Evolutionary conservation across 2,888 invertebrate genomes (phyloP).

Genomic region (Agonopterix arenella): DNA sequence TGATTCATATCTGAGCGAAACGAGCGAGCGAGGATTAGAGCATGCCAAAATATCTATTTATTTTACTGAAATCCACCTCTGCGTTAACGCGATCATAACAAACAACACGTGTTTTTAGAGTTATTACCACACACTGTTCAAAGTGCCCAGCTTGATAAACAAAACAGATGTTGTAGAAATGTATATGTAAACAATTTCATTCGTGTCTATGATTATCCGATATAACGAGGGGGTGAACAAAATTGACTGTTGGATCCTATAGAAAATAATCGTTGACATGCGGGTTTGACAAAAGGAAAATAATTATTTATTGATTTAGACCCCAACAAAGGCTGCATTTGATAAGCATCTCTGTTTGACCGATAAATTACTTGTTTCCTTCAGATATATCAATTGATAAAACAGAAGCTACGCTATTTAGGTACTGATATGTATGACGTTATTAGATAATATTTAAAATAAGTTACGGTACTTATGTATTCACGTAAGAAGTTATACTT

Average conservation of each 20-base stretch:
- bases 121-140: neutral
- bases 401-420: no score
- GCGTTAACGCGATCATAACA: neutral
- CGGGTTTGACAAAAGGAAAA: slow-evolving; percentile 48
- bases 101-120: slow-evolving; percentile 7
- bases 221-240: slow-evolving; percentile 30
- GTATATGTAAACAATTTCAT: slow-evolving; percentile 21
- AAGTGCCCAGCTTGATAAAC: neutral
- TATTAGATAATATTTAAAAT: no score
- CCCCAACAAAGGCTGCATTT: slow-evolving; percentile 37
- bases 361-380: slow-evolving; percentile 19
- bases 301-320: slow-evolving; percentile 53
- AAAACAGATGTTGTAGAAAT: slow-evolving; percentile 17
- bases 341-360: slow-evolving; percentile 43
- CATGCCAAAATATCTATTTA: slow-evolving; percentile 48
- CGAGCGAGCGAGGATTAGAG: slow-evolving; percentile 61
- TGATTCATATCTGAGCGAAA: slow-evolving; percentile 69
- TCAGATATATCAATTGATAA: neutral
- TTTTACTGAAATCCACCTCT: neutral
- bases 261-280: slow-evolving; percentile 38
- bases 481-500: no score
- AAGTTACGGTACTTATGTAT: no score
- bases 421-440: no score
- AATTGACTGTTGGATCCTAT: slow-evolving; percentile 34
- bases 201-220: slow-evolving; percentile 22